Base-by-base conservation (phyloP, 2,113 vertebrate species). In the Scophthalmus maximus region DNA sequence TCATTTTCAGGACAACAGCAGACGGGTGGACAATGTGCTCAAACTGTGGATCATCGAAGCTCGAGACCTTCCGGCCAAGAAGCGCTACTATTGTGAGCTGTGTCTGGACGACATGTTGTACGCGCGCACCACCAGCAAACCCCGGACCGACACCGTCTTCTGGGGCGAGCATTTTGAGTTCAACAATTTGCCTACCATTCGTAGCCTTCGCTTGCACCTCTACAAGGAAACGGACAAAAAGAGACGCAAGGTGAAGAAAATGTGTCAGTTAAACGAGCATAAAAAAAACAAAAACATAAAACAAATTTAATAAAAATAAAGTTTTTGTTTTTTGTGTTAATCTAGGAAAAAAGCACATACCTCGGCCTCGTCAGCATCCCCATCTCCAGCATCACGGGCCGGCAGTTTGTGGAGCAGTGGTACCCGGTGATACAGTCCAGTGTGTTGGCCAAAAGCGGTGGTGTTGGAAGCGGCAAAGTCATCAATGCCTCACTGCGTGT, bases 141-240 rank as follows among this genome's bases (percentile, higher is more conserved):
- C 96, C 8, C 96, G 96, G 51, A 96, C 96, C 0, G 97, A 98
- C 93, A 98, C 96, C 0, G 96, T 99, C 82, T 99, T 99, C 93
- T 99, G 97, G 97, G 97, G 97, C 0, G 97, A 98, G 85, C 97
- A 99, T 82, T 99, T 99, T 3, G 97, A 99, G 86, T 99, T 98
- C 82, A 98, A 98, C 94, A 98, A 98, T 90, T 92, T 99, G 75
- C 96, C 97, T 0, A 94, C 96, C 26, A 96, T 98, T 59, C 94
- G 97, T 50, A 96, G 96, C 93, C 94, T 99, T 81, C 95, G 96
- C 27, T 92, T 99, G 52, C 97, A 99, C 88, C 95, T 99, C 62
- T 99, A 98, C 90, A 98, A 98, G 90, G 97, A 98, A 91, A 98
- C 96, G 0, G 97, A 99, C 84, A 98, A 98, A 90, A 98, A 98